Conservation (phyloP, 2,797 vertebrate genomes). For the Microtus obscurus region DNA sequence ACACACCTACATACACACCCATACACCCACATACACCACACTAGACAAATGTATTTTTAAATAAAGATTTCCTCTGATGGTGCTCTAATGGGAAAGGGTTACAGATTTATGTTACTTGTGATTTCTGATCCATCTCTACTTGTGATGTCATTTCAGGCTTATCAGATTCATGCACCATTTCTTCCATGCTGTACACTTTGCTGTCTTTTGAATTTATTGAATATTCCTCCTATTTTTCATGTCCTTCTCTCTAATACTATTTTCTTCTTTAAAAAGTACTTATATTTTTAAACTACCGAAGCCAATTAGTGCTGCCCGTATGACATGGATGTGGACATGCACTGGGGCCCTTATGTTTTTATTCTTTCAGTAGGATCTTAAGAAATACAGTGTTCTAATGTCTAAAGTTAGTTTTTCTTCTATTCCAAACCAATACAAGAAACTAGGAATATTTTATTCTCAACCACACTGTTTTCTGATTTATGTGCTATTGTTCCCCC, state of each 20-base stretch:
- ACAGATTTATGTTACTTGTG: not conserved
- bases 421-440: constrained; percentile 33
- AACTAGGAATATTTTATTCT: not conserved
- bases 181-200: not conserved
- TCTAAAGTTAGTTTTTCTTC: constrained; percentile 25
- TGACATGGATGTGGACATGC: not conserved
- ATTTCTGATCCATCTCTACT: not conserved
- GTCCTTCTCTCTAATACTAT: not conserved
- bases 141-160: not conserved
- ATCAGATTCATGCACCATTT: not conserved
- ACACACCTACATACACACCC: no score
- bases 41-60: not conserved
- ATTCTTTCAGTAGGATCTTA: constrained; percentile 39
- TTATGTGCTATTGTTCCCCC: not conserved
- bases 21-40: not conserved
- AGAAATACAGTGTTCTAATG: not conserved
- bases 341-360: not conserved
- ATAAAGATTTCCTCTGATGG: not conserved
- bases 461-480: not conserved
- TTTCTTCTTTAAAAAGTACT: not conserved
- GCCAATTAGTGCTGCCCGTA: not conserved
- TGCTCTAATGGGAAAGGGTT: not conserved
- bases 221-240: not conserved
- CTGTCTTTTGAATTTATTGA: not conserved
- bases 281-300: not conserved